phyloP scores from a whole-genome alignment of 2,113 vertebrate species.

The Bufo gargarizans region DNA sequence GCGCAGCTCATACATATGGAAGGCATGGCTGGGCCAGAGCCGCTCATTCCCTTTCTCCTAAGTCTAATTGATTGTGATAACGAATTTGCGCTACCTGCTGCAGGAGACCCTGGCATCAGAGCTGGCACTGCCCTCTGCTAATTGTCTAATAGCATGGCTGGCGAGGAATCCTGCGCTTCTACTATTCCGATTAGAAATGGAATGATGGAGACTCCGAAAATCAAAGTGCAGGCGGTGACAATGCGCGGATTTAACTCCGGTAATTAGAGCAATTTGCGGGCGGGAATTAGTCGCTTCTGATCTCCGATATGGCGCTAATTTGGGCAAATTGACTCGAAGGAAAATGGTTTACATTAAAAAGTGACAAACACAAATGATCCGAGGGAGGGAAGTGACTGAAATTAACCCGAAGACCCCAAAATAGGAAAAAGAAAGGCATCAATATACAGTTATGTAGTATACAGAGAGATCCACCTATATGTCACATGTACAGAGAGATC shows the following conservation, averaged over 20 bases:
- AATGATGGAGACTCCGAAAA: conserved; percentile 85
- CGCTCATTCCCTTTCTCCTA: conserved; percentile 72
- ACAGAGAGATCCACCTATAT: neutral
- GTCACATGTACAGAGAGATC: neutral
- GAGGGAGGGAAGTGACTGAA: neutral
- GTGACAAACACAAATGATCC: neutral
- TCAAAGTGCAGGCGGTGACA: conserved; percentile 92
- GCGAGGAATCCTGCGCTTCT: conserved; percentile 92
- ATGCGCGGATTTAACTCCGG: conserved; percentile 92
- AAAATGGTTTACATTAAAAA: conserved; percentile 72
- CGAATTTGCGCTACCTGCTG: conserved; percentile 91
- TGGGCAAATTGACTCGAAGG: conserved; percentile 79
- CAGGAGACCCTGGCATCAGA: conserved; percentile 82
- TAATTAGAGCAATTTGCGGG: conserved; percentile 96
- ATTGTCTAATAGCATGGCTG: conserved; percentile 99
- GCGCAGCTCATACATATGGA: conserved; percentile 78
- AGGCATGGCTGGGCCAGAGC: conserved; percentile 63
- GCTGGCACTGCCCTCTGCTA: conserved; percentile 92
- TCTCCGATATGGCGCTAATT: conserved; percentile 79
- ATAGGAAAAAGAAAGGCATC: neutral
- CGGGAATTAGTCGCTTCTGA: conserved; percentile 79
- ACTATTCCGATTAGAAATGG: conserved; percentile 95
- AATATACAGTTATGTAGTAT: neutral
- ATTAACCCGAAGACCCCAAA: conserved; percentile 17
- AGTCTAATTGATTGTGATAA: conserved; percentile 86